Conservation (phyloP, 2,888 invertebrate genomes). For the Rotaria macrura region DNA sequence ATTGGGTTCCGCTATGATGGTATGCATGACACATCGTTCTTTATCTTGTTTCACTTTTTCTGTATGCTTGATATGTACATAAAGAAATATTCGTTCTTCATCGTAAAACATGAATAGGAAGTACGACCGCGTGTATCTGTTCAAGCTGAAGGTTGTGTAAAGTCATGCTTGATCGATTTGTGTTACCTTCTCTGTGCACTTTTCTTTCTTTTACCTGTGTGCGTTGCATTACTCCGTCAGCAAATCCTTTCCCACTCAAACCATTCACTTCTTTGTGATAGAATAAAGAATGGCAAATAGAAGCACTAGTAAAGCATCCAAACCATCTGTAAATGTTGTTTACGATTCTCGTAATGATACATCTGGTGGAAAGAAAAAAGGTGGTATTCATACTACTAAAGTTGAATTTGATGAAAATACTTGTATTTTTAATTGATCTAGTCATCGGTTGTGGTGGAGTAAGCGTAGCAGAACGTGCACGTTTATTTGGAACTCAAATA, state of each 20-base stretch:
- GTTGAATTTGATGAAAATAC: not conserved
- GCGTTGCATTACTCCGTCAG: not conserved
- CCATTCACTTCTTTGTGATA: not conserved
- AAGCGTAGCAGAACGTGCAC: not conserved
- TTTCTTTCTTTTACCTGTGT: not conserved
- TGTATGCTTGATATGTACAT: too few relatives aligned
- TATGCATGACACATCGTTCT: too few relatives aligned
- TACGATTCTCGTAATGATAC: not conserved
- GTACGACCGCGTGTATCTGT: not conserved
- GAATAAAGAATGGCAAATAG: not conserved
- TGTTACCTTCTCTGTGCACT: not conserved
- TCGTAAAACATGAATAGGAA: not conserved
- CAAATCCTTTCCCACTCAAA: not conserved
- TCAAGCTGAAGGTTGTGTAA: not conserved
- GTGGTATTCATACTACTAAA: not conserved
- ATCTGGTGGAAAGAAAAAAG: not conserved
- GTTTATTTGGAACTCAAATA: not conserved
- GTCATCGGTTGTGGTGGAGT: not conserved
- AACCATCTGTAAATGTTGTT: not conserved
- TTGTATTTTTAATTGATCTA: not conserved
- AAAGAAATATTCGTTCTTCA: not conserved
- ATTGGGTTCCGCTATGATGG: too few relatives aligned
- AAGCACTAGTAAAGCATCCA: not conserved
- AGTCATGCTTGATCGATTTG: not conserved
- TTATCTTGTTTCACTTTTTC: too few relatives aligned